Evolutionary conservation across 1,140 invertebrate species (phyloP), one percentile per base, ranked within the genome.

Genomic region (Piezodorus guildinii): DNA sequence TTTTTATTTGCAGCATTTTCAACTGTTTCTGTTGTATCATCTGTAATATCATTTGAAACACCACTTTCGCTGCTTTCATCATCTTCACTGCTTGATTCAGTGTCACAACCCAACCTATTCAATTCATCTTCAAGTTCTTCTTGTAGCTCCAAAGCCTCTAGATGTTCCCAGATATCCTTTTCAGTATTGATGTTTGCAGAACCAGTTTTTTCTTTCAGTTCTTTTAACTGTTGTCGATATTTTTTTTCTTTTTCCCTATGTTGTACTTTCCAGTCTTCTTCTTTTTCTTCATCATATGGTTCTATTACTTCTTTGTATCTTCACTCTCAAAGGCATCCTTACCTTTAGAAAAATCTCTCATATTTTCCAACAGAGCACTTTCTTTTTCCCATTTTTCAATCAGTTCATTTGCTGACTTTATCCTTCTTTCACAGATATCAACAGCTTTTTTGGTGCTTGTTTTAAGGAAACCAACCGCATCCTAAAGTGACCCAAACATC

Each of bases 401-500:
- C 71, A 77, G 78, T 66, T 79, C 73, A 39, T 80, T 69, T 39
- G 77, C 77, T 63, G 70, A 79, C 73, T 77, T 71, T 30, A 85
- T 77, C 73, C 85, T 77, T 34, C 85, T 75, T 46, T 80, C 72
- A 60, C 81, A 80, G 58, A 88, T 79, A 23, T 78, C 79, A n/a
- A 71, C 71, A 2, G 86, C 84, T 69, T 86, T 79, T 66, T 79
- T 77, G 8, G 83, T 78, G 46, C 82, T 85, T 56, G 83, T 77
- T 67, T 88, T 85, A 15, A 77, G 80, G 77, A 88, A n/a, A 88
- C 73, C 83, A 87, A 66, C 83, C 82, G 67, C 85, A 83, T 27
- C 86, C 86, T 12, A 88, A 70, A 4, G 80, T 76, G 27, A 84
- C 81, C 46, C 84, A 70, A 19, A 88, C 78, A 75, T 88, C 85